These are phyloP conservation scores for Sminthurinus signatus DNA, from an alignment of 1,140 invertebrate genomes.

Conservation along the genomic window DNA sequence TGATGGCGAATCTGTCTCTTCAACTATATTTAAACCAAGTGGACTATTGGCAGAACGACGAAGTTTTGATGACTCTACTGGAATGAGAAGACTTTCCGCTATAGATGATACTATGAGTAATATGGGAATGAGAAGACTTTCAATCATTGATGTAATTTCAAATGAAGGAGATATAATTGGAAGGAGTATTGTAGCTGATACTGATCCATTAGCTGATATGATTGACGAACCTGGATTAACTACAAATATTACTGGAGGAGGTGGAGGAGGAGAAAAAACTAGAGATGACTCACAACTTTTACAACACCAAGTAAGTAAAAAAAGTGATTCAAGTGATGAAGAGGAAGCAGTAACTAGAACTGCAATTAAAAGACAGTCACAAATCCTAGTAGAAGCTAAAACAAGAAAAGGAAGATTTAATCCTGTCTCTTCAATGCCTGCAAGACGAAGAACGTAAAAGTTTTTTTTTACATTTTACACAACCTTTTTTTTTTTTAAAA, in stretches of 20 bases:
- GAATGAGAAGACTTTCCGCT: neutral
- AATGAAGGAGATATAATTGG: constrained; percentile 17
- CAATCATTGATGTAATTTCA: constrained; percentile 9
- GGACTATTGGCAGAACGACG: neutral
- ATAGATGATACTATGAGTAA: neutral
- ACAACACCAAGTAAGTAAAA: neutral
- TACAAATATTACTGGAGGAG: neutral
- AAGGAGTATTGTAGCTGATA: constrained; percentile 1
- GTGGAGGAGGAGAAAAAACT: neutral
- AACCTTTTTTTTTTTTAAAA: no score
- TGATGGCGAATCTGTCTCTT: constrained; percentile 6
- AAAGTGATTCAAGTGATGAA: constrained; percentile 53
- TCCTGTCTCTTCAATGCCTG: constrained; percentile 6
- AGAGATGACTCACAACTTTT: constrained; percentile 1
- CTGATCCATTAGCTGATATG: neutral
- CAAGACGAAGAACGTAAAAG: constrained; percentile 7
- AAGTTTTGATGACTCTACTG: neutral
- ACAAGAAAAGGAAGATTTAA: constrained; percentile 51
- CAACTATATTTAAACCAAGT: neutral
- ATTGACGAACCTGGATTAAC: neutral
- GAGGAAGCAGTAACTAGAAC: constrained; percentile 72
- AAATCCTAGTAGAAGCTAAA: constrained; percentile 74
- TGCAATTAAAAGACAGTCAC: constrained; percentile 71
- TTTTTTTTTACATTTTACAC: no score
- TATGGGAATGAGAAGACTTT: neutral